Percentiles rank a stretch among this genome's conserved stretches.
Evolutionary conservation across 2,797 vertebrate genomes (phyloP).

Genomic region (Artibeus lituratus): DNA sequence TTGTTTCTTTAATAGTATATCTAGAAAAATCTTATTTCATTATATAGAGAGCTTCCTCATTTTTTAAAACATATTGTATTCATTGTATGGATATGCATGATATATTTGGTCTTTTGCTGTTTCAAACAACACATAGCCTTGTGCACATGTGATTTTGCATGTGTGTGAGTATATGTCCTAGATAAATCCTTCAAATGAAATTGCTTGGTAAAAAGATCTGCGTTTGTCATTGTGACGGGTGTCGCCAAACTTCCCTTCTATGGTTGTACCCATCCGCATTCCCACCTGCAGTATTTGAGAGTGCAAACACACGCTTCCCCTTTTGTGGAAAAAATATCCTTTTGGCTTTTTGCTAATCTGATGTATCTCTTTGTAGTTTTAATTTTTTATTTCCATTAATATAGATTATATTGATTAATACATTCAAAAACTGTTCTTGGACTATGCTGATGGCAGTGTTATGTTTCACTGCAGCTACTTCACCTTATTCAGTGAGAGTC

Average conservation of each 20-base stretch:
- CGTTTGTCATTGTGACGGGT: background rate
- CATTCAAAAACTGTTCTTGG: constrained; percentile 1
- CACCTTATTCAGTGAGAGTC: background rate
- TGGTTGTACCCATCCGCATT: background rate
- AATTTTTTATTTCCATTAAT: constrained; percentile 1
- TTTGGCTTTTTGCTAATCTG: background rate
- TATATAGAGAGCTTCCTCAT: background rate
- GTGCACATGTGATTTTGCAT: background rate
- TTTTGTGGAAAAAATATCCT: background rate
- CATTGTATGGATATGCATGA: background rate
- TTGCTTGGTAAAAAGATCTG: background rate
- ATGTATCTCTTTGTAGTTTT: background rate
- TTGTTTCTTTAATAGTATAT: background rate
- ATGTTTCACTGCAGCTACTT: background rate
- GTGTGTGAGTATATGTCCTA: background rate
- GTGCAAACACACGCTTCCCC: background rate
- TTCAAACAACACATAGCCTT: background rate
- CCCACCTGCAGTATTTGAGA: background rate
- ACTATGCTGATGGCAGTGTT: background rate
- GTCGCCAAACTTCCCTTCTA: background rate
- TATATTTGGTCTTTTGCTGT: background rate
- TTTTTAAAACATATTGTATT: background rate
- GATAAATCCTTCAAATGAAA: background rate
- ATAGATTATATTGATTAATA: background rate
- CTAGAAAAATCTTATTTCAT: background rate